Percentiles rank a stretch among this genome's conserved stretches.
Evolutionary conservation across 1,140 invertebrate species (phyloP).

Genomic region (Drosophila funebris): DNA sequence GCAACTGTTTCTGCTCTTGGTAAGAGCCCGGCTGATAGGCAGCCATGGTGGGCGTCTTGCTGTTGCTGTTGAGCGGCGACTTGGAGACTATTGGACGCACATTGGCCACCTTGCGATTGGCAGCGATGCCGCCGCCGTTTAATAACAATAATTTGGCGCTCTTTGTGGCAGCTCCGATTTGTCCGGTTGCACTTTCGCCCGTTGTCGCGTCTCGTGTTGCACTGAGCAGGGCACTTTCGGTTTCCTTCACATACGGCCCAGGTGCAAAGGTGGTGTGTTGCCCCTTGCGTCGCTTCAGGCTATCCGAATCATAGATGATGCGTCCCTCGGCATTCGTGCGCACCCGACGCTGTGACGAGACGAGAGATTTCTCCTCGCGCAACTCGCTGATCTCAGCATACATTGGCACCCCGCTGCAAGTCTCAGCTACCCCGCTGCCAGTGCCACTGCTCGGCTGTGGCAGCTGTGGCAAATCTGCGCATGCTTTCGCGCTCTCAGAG

Average conservation of each 20-base stretch:
- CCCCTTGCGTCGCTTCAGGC: conserved; percentile 91
- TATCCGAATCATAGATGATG: conserved; percentile 95
- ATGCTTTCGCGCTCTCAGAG: conserved; percentile 57
- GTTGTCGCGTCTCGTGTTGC: conserved; percentile 44
- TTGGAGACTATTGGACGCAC: conserved; percentile 75
- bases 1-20: conserved; percentile 72
- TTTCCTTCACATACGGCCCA: conserved; percentile 90
- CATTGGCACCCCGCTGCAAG: conserved; percentile 61
- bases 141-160: conserved; percentile 69
- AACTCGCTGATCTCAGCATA: conserved; percentile 81
- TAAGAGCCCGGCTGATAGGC: conserved; percentile 55
- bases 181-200: conserved; percentile 67
- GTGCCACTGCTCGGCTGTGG: not conserved
- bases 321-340: conserved; percentile 94
- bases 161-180: conserved; percentile 40
- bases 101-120: conserved; percentile 79
- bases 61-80: no score
- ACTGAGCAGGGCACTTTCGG: conserved; percentile 82
- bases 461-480: conserved; percentile 58
- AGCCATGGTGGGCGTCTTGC: conserved; percentile 42
- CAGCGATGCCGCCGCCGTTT: conserved; percentile 54
- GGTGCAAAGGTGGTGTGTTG: conserved; percentile 93
- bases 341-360: conserved; percentile 85
- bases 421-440: not conserved
- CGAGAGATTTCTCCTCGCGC: conserved; percentile 71